These are phyloP conservation scores for Aspidoscelis tigris DNA, from an alignment of 2,113 vertebrate genomes.

Conservation along the genomic window DNA sequence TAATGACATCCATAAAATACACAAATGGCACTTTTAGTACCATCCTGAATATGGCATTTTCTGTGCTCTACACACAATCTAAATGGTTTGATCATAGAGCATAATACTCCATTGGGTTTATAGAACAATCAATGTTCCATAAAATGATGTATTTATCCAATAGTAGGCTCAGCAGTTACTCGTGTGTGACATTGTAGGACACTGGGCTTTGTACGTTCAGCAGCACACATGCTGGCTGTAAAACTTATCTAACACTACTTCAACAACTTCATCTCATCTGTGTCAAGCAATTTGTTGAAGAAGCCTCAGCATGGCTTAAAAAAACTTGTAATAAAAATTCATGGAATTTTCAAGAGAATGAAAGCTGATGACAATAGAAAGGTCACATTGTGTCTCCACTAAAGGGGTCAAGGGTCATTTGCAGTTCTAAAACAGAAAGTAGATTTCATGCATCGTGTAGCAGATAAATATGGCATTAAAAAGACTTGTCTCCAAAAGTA, in stretches of 20 bases:
- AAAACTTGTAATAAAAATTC: conserved; percentile 97
- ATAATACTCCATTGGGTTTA: conserved; percentile 90
- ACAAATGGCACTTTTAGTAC: conserved; percentile 90
- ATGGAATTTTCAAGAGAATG: conserved; percentile 94
- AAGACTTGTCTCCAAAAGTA: conserved; percentile 71
- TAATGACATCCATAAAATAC: conserved; percentile 90
- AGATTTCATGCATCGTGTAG: conserved; percentile 97
- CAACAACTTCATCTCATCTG: conserved; percentile 90
- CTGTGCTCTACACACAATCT: conserved; percentile 89
- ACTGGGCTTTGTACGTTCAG: conserved; percentile 76
- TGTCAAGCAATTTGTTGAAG: conserved; percentile 90
- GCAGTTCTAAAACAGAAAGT: conserved; percentile 92
- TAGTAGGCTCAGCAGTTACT: conserved; percentile 84
- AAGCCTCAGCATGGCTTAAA: conserved; percentile 83
- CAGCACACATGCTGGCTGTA: conserved; percentile 81
- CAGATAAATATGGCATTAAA: conserved; percentile 94
- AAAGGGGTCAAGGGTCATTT: conserved; percentile 84
- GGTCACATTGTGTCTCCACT: conserved; percentile 94
- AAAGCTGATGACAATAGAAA: conserved; percentile 92
- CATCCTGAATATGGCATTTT: conserved; percentile 91
- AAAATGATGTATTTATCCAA: conserved; percentile 93
- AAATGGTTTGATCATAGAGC: conserved; percentile 91
- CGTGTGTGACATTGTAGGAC: conserved; percentile 85
- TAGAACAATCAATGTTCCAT: conserved; percentile 93
- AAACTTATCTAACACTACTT: conserved; percentile 87